phyloP scores from a whole-genome alignment of 2,888 invertebrate species.

The Drosophila buzzatii region DNA sequence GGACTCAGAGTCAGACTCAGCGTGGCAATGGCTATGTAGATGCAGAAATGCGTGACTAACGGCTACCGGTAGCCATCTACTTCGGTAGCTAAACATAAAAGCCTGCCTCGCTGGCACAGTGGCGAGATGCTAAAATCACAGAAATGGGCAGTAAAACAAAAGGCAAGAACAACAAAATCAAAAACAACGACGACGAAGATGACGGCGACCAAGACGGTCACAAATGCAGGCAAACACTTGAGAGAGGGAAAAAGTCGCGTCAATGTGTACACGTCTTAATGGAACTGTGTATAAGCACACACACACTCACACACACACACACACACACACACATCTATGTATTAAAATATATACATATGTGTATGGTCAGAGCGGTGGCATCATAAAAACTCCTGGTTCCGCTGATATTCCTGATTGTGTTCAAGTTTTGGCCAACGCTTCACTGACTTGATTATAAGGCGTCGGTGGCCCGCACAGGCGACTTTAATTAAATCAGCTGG shows the following conservation, averaged over 20 bases:
- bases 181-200: conserved; percentile 7
- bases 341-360: conserved; percentile 8
- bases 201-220: conserved; percentile 46
- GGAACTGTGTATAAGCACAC: conserved; percentile 79
- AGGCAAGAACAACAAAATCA: conserved; percentile 44
- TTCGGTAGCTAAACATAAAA: conserved; percentile 78
- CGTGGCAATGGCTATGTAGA: conserved; percentile 55
- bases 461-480: conserved; percentile 47
- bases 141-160: conserved; percentile 75
- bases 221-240: conserved; percentile 80
- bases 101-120: conserved; percentile 39
- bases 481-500: conserved; percentile 68
- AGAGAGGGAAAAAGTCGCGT: conserved; percentile 74
- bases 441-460: conserved; percentile 71
- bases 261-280: conserved; percentile 84
- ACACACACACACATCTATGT: conserved; percentile 6
- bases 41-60: conserved; percentile 83
- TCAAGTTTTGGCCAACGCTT: conserved; percentile 69
- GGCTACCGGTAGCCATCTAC: conserved; percentile 80
- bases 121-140: conserved; percentile 72
- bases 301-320: conserved; percentile 42
- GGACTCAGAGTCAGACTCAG: conserved; percentile 6
- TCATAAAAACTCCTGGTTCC: conserved; percentile 46
- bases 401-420: conserved; percentile 60
- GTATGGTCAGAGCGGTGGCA: conserved; percentile 5